Conservation (phyloP, 2,797 vertebrate genomes). For the Saxicola maurus region DNA sequence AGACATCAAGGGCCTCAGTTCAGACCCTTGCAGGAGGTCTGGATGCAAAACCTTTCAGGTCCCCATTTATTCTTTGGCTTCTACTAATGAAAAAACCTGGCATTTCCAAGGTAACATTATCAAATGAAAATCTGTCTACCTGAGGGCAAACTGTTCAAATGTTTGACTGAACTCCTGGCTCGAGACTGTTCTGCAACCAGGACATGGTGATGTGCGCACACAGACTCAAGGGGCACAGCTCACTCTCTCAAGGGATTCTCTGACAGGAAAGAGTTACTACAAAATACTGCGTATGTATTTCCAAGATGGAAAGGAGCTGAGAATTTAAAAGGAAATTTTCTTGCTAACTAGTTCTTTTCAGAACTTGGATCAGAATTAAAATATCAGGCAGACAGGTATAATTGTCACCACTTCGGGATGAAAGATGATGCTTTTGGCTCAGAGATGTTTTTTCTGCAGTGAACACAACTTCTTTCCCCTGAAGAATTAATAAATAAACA, state of each 20-base stretch:
- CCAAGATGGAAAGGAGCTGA: background rate
- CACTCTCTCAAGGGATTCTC: background rate
- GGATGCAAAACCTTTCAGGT: background rate
- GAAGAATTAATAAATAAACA: background rate
- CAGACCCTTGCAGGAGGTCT: background rate
- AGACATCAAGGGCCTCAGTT: background rate
- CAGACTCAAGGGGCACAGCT: background rate
- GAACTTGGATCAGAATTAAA: background rate
- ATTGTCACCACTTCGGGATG: background rate
- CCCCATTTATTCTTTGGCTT: background rate
- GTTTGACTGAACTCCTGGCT: background rate
- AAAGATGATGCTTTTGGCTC: background rate
- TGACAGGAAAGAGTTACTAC: background rate
- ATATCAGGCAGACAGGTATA: background rate
- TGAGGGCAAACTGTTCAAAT: background rate
- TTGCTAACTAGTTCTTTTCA: background rate
- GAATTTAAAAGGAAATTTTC: background rate
- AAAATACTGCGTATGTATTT: background rate
- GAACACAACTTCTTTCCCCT: background rate
- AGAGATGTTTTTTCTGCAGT: background rate
- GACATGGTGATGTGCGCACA: accelerated
- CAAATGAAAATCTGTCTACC: background rate
- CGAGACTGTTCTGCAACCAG: background rate
- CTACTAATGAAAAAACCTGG: background rate
- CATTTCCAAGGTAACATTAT: background rate